Conservation (phyloP, 2,888 invertebrate species). For the Tromatobia lineatoria region DNA sequence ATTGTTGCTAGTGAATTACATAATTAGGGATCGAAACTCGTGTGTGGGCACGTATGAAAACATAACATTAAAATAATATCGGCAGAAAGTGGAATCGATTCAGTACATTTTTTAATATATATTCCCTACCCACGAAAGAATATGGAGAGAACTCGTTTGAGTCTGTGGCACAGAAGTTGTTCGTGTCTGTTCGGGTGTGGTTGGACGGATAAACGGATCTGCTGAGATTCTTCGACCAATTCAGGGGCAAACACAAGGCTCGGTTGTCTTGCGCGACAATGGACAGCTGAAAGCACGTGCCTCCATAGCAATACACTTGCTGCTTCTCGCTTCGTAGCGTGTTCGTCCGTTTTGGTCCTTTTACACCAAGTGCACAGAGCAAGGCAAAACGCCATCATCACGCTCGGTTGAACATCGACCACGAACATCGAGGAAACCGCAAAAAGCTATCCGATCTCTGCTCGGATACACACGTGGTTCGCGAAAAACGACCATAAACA, state of each 20-base stretch:
- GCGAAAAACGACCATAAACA: not conserved
- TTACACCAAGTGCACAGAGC: not conserved
- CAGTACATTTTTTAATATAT: no score
- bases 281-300: conserved; percentile 44
- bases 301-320: conserved; percentile 46
- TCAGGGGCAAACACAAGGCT: not conserved
- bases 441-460: conserved; percentile 46
- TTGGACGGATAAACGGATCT: not conserved
- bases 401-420: conserved; percentile 54
- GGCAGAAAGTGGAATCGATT: no score
- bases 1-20: no score
- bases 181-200: not conserved
- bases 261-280: not conserved
- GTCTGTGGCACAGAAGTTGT: not conserved
- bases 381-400: conserved; percentile 17
- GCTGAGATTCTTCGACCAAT: not conserved
- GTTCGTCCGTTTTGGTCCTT: not conserved
- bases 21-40: no score
- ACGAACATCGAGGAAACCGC: conserved; percentile 31
- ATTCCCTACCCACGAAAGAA: not conserved
- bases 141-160: no score
- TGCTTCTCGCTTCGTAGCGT: conserved; percentile 31
- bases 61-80: no score
- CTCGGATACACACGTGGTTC: not conserved
- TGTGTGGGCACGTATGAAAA: no score